Evolutionary conservation across 2,113 vertebrate genomes (phyloP), one percentile per base, ranked within the genome.

Genomic region (Carassius auratus): DNA sequence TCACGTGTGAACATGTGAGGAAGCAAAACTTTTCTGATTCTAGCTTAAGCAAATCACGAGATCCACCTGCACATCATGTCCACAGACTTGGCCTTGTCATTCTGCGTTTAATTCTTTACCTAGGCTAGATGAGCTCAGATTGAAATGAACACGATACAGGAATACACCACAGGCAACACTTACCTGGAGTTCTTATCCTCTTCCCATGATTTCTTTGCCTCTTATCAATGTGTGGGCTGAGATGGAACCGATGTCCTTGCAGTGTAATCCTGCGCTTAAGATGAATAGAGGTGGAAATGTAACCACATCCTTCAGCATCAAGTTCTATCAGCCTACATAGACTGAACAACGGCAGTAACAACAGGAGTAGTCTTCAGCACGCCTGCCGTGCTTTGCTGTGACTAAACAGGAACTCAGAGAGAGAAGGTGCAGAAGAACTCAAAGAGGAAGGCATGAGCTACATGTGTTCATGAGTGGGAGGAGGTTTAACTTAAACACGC

Each of bases 361-460:
- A 42, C 30, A 79, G 55, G 33, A 30, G 83, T 68, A 62, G 74
- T 74, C 19, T 75, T 85, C 76, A 84, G 86, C 45, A 85, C 13
- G 59, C 45, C 86, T 81, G 19, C 55, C 62, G 71, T 10, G 10
- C 71, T 76, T 10, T 85, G 77, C 85, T 88, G 21, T 81, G 45
- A 89, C 90, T 88, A 91, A 92, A 94, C 94, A 94, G 94, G 94
- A 95, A 95, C 91, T 91, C 88, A 0, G 45, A 86, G 82, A 80
- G 88, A 64, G 87, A 90, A 73, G 88, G 87, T 89, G 87, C 87
- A 91, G 92, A 89, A 87, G n/a, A 76, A 76, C 74, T 75, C 74
- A 76, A 76, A 76, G 91, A 92, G 88, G 86, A 90, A 93, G 89
- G 79, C 88, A 68, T 45, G 33, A 4, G 71, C 66, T 26, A 83